Conservation (phyloP, 1,140 invertebrate species). For the Antheraea pernyi region DNA sequence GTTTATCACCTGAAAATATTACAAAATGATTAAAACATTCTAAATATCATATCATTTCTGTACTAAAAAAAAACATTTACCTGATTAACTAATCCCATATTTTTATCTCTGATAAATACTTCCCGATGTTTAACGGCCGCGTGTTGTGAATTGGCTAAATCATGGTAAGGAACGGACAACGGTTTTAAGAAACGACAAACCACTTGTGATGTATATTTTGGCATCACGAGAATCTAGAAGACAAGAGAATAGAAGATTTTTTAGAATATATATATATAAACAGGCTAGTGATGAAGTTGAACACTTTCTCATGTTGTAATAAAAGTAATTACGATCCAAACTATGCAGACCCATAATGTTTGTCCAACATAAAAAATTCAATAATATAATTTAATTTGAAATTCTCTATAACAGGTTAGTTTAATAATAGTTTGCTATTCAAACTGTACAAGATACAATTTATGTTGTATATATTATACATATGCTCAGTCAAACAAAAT, state of each 20-base stretch:
- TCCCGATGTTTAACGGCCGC: conserved; percentile 91
- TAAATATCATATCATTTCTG: not conserved
- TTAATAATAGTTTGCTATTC: too few relatives aligned
- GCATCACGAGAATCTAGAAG: conserved; percentile 85
- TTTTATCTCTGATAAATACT: conserved; percentile 90
- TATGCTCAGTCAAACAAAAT: too few relatives aligned
- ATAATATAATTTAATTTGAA: too few relatives aligned
- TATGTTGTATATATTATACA: too few relatives aligned
- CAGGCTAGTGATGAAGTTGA: too few relatives aligned
- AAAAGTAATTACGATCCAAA: too few relatives aligned
- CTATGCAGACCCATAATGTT: too few relatives aligned
- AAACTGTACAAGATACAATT: too few relatives aligned
- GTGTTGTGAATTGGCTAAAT: conserved; percentile 90
- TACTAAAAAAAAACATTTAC: conserved; percentile 38
- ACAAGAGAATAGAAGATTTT: not conserved
- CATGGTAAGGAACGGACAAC: conserved; percentile 93
- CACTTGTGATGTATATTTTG: conserved; percentile 95
- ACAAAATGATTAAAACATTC: conserved; percentile 11
- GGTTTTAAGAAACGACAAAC: conserved; percentile 95
- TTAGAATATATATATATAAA: too few relatives aligned
- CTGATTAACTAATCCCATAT: conserved; percentile 90
- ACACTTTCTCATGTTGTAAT: too few relatives aligned
- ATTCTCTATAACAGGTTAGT: too few relatives aligned
- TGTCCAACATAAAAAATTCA: too few relatives aligned
- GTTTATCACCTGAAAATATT: conserved; percentile 85